Percentiles rank a stretch among this genome's conserved stretches.
phyloP scores from a whole-genome alignment of 2,888 invertebrate genomes.

The Harpagoxenus sublaevis region DNA sequence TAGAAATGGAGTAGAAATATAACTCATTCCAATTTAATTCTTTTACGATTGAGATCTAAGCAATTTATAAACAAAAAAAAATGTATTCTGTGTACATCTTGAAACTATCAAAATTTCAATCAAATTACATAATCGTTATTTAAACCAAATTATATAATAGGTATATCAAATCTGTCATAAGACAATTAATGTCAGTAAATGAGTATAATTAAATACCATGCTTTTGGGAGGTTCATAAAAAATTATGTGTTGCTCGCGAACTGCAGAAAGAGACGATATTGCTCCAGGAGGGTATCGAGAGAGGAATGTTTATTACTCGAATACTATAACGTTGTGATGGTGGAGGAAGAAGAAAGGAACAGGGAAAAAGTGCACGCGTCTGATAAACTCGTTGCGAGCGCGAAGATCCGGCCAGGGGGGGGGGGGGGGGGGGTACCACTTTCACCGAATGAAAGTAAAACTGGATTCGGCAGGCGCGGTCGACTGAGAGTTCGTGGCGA shows the following conservation, averaged over 20 bases:
- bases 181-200: not conserved
- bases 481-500: conserved; percentile 21
- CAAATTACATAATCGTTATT: not conserved
- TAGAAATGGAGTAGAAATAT: not conserved
- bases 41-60: not conserved
- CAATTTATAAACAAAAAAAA: not conserved
- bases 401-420: conserved; percentile 56
- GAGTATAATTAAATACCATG: not conserved
- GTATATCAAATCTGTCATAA: not conserved
- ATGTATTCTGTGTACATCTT: too few relatives aligned
- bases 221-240: not conserved
- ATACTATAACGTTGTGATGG: conserved; percentile 7
- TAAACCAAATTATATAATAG: not conserved
- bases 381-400: conserved; percentile 65
- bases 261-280: conserved; percentile 8
- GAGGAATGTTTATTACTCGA: conserved; percentile 39
- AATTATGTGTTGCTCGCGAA: not conserved
- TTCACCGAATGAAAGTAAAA: conserved; percentile 78
- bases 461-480: conserved; percentile 70
- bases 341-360: conserved; percentile 6
- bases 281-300: not conserved
- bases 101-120: not conserved
- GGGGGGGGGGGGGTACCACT: conserved; percentile 71
- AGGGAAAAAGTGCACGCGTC: conserved; percentile 63
- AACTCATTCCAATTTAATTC: not conserved